phyloP scores from a whole-genome alignment of 1,140 invertebrate species.

The Macrobrachium rosenbergii region DNA sequence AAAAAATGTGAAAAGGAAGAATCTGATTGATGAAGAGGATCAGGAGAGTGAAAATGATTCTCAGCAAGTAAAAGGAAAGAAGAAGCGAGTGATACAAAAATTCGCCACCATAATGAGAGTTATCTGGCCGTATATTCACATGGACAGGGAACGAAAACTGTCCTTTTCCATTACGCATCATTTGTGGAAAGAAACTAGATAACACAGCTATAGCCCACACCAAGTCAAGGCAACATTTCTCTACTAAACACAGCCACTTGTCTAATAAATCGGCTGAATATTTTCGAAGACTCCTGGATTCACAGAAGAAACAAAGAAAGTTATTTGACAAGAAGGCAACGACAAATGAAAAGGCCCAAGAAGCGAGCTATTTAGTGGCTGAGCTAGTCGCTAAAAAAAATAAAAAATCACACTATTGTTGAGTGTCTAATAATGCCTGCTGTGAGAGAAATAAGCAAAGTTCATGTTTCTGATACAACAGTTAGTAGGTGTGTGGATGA shows the following conservation, averaged over 20 bases:
- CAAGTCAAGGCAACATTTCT: neutral
- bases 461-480: constrained; percentile 5
- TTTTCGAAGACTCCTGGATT: constrained; percentile 19
- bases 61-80: constrained; percentile 2
- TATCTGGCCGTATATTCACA: constrained; percentile 13
- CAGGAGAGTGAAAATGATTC: no score
- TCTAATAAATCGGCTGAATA: neutral
- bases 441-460: neutral
- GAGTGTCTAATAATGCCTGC: constrained; percentile 13
- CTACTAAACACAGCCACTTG: no score
- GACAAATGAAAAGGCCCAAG: constrained; percentile 1
- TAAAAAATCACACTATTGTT: constrained; percentile 9
- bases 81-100: constrained; percentile 36
- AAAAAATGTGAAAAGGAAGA: constrained; percentile 27
- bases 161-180: constrained; percentile 2
- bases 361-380: constrained; percentile 30
- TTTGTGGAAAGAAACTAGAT: neutral
- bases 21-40: constrained; percentile 1
- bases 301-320: constrained; percentile 2
- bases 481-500: neutral
- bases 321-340: constrained; percentile 27
- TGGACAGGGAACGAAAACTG: constrained; percentile 26
- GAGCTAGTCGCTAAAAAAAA: constrained; percentile 35
- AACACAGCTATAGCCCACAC: neutral
- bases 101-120: neutral